Conservation (phyloP, 2,888 invertebrate genomes). For the Lasiommata megera region DNA sequence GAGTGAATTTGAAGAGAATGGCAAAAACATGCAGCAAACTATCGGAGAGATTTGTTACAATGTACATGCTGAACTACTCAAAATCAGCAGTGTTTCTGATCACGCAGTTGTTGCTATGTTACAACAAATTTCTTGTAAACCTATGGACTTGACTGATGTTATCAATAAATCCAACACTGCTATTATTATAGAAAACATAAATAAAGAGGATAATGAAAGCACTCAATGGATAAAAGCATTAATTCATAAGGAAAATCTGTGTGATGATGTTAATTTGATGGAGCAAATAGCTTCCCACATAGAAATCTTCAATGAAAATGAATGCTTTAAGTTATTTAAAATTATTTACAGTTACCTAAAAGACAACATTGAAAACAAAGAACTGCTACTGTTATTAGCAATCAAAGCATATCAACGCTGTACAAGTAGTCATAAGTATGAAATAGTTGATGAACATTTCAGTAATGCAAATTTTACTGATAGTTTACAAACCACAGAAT, state of each 20-base stretch:
- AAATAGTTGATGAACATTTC: constrained; percentile 54
- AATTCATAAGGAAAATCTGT: constrained; percentile 51
- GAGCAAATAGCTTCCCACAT: constrained; percentile 46
- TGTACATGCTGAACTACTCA: constrained; percentile 44
- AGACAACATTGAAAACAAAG: constrained; percentile 39
- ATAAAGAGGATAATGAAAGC: constrained; percentile 45
- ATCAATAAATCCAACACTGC: constrained; percentile 49
- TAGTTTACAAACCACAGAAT: constrained; percentile 44
- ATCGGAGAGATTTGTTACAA: constrained; percentile 63
- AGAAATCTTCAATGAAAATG: constrained; percentile 45
- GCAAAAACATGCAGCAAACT: constrained; percentile 58
- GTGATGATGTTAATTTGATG: constrained; percentile 46
- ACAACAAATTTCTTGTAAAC: constrained; percentile 59
- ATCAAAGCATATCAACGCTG: constrained; percentile 56
- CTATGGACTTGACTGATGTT: constrained; percentile 52
- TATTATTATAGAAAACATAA: constrained; percentile 53
- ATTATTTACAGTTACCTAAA: constrained; percentile 41
- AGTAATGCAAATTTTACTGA: constrained; percentile 47
- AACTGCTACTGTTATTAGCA: constrained; percentile 41
- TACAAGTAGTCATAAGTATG: constrained; percentile 42
- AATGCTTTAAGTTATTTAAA: constrained; percentile 48
- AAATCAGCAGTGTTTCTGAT: constrained; percentile 43
- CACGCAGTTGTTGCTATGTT: constrained; percentile 62
- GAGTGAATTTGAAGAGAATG: constrained; percentile 66
- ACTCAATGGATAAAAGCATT: constrained; percentile 57